These are phyloP conservation scores for Microchirus variegatus DNA, from an alignment of 2,797 vertebrate genomes.

Conservation along the genomic window DNA sequence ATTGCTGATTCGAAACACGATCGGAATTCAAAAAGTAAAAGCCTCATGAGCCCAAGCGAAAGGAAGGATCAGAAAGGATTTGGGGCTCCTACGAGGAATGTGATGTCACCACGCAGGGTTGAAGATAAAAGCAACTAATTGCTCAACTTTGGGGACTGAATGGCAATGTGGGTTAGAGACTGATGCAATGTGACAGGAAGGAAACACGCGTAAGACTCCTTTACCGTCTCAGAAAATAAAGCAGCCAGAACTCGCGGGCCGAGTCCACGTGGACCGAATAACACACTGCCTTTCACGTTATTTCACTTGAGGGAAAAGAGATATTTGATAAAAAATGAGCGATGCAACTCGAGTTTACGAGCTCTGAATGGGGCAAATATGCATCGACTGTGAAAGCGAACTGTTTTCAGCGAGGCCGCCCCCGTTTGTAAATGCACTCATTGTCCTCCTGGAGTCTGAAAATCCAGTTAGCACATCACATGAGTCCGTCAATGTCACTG, in stretches of 20 bases:
- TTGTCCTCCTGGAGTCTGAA: conserved; percentile 78
- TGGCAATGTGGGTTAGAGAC: conserved; percentile 43
- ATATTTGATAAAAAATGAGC: conserved; percentile 28
- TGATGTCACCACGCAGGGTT: conserved; percentile 64
- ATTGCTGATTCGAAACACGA: conserved; percentile 8
- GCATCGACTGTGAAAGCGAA: conserved; percentile 59
- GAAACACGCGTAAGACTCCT: conserved; percentile 43
- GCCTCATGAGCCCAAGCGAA: conserved; percentile 62
- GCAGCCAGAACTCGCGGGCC: conserved; percentile 36
- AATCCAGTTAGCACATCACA: conserved; percentile 85
- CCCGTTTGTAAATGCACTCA: conserved; percentile 76
- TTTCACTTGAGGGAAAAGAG: conserved; percentile 40
- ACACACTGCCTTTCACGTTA: conserved; percentile 48
- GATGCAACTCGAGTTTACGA: conserved; percentile 38
- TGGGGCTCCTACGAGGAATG: conserved; percentile 70
- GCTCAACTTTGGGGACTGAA: conserved; percentile 62
- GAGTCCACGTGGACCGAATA: conserved; percentile 36
- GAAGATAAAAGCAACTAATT: conserved; percentile 78
- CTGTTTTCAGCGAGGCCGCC: conserved; percentile 55
- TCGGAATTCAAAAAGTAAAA: conserved; percentile 41
- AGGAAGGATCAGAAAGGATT: conserved; percentile 61
- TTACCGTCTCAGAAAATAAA: conserved; percentile 30
- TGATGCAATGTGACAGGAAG: conserved; percentile 60
- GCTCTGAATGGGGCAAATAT: conserved; percentile 40
- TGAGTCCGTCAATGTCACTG: conserved; percentile 83